A percentile compares a stretch with the other conserved stretches of the same genome.
Conservation (phyloP, 2,113 vertebrate species). For the Stigmatopora nigra region DNA sequence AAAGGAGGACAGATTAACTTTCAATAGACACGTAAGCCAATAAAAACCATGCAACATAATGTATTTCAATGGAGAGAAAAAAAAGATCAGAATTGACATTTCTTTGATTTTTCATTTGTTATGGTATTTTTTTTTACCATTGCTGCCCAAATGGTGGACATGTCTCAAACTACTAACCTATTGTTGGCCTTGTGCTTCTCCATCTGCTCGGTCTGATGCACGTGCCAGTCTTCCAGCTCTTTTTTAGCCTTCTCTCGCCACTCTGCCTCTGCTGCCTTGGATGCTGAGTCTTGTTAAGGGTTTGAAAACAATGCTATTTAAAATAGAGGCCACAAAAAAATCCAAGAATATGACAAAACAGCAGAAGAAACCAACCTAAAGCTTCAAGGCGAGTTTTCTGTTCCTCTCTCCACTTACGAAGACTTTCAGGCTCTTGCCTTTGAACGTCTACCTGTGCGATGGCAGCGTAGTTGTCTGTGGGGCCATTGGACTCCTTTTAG, state of each 20-base stretch:
- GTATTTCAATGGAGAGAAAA: too few relatives aligned
- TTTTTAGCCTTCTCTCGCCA: conserved; percentile 94
- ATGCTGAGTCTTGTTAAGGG: conserved; percentile 75
- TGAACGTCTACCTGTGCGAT: conserved; percentile 86
- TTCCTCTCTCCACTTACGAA: conserved; percentile 96
- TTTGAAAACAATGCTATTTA: background rate
- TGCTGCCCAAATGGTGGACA: background rate
- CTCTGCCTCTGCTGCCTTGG: conserved; percentile 85
- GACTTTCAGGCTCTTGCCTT: conserved; percentile 93
- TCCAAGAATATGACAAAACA: background rate
- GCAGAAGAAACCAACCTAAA: conserved; percentile 70
- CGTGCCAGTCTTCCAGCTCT: conserved; percentile 95
- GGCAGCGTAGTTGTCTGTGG: conserved; percentile 82
- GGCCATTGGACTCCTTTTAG: conserved; percentile 82
- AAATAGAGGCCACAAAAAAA: background rate
- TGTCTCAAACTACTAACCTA: conserved; percentile 69
- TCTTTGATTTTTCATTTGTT: background rate
- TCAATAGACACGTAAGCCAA: background rate
- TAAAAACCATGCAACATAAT: background rate
- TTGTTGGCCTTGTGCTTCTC: conserved; percentile 97
- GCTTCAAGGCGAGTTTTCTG: conserved; percentile 87
- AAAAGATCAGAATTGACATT: too few relatives aligned
- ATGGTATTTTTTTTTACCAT: background rate
- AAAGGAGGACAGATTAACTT: conserved; percentile 55
- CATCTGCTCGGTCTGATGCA: conserved; percentile 91